Conservation (phyloP, 1,140 invertebrate species). For the Triops cancriformis region DNA sequence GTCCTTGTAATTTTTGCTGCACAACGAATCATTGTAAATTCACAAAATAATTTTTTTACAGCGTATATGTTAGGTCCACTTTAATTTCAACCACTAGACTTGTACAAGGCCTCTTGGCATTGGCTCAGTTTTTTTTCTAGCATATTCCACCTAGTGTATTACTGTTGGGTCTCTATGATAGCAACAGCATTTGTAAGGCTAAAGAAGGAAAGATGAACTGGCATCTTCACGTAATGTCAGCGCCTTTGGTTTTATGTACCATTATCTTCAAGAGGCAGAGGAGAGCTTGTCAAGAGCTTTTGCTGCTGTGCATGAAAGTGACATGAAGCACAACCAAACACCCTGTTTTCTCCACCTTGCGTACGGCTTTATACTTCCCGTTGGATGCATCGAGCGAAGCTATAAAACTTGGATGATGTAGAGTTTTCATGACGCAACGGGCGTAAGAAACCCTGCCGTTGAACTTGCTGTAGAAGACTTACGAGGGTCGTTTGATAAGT, state of each 20-base stretch:
- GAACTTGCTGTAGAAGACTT: background rate
- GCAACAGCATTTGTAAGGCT: background rate
- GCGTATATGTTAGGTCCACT: no score
- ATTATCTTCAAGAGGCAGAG: background rate
- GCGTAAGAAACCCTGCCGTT: background rate
- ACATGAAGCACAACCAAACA: background rate
- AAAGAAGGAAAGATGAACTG: background rate
- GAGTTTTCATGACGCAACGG: background rate
- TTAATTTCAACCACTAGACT: no score
- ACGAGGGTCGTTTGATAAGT: no score
- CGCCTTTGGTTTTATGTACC: background rate
- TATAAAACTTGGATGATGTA: background rate
- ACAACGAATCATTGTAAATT: no score
- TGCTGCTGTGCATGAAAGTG: background rate
- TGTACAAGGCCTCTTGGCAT: no score
- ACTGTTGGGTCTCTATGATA: background rate
- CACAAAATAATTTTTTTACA: no score
- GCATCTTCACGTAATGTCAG: background rate
- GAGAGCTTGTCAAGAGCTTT: background rate
- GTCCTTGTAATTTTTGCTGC: no score
- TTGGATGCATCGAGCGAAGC: background rate
- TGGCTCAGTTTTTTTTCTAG: no score
- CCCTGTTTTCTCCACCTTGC: background rate
- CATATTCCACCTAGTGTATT: no score
- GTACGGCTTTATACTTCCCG: background rate